phyloP scores from a whole-genome alignment of 2,797 vertebrate species.

The Buphagus erythrorhynchus region DNA sequence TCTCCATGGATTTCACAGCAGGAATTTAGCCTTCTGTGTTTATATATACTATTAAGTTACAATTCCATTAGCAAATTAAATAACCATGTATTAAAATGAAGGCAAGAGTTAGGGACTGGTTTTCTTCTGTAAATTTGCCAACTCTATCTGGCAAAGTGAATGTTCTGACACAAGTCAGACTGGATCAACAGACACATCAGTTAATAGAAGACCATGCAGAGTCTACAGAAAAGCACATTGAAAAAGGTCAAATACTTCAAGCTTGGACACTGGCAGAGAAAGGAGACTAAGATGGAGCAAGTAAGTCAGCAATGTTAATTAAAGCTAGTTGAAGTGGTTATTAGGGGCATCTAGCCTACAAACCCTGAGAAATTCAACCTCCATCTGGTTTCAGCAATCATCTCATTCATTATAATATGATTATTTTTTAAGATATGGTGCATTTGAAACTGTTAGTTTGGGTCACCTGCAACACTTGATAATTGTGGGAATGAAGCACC shows the following conservation, averaged over 20 bases:
- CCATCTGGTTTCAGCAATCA: background rate
- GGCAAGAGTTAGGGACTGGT: background rate
- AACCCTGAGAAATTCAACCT: background rate
- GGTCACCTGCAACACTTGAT: background rate
- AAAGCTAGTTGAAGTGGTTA: background rate
- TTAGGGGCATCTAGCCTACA: background rate
- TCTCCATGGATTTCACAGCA: constrained; percentile 14
- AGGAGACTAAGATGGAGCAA: background rate
- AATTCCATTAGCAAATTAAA: constrained; percentile 62
- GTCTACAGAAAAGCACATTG: background rate
- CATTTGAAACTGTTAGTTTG: background rate
- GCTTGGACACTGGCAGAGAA: background rate
- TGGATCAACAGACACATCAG: constrained; percentile 6
- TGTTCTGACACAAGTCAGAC: background rate
- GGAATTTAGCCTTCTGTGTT: constrained; percentile 3
- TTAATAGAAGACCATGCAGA: background rate
- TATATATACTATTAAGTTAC: constrained; percentile 11
- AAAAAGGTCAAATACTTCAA: background rate
- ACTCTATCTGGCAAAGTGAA: background rate
- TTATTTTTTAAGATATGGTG: background rate
- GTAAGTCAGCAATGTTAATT: background rate
- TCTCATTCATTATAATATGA: background rate
- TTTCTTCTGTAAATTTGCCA: constrained; percentile 42
- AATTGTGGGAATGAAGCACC: background rate
- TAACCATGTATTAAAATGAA: background rate